Evolutionary conservation across 2,797 vertebrate genomes (phyloP), one percentile per base, ranked within the genome.

Genomic region (Rhyacichthys aspro): DNA sequence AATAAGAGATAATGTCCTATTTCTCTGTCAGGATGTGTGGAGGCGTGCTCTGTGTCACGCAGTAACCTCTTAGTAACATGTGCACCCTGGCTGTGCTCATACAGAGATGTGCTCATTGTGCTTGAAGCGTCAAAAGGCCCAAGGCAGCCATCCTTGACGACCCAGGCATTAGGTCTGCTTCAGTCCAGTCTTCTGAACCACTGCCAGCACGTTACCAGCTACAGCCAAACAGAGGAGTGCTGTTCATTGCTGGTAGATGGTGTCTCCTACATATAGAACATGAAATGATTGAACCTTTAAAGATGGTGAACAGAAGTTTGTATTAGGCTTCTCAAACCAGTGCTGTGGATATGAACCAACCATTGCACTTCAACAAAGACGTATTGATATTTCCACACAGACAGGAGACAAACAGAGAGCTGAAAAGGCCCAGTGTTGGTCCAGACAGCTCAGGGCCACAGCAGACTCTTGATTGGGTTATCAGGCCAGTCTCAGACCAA

Each of bases 81-180:
- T 85, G 81, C 76, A 75, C 68, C 76, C 46, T 63, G 67, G 70
- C 52, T 61, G 62, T n/a, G 12, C 76, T 82, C 69, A 60, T 72
- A 70, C 61, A 76, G 78, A 78, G 78, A 79, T 52, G 76, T 64
- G 78, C 76, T 81, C 82, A 76, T 86, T 89, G 84, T 87, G 81
- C 61, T 67, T 63, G 23, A 59, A 70, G 71, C 61, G 75, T 81
- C 33, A 34, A 81, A 82, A 86, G 75, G 78, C 70, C 84, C 74
- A 53, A 68, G 82, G 47, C 86, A 84, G 77, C 78, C 86, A 81
- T 79, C 86, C 88, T 73, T 76, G 76, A 85, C 86, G 80, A 85
- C 67, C 79, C 37, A 11, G 62, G 77, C 72, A 84, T 88, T 83
- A 83, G 77, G 74, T 74, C 77, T 32, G 65, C 74, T 75, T 82